These are phyloP conservation scores for Poecilia gillii DNA, from an alignment of 2,797 vertebrate species.

Conservation along the genomic window DNA sequence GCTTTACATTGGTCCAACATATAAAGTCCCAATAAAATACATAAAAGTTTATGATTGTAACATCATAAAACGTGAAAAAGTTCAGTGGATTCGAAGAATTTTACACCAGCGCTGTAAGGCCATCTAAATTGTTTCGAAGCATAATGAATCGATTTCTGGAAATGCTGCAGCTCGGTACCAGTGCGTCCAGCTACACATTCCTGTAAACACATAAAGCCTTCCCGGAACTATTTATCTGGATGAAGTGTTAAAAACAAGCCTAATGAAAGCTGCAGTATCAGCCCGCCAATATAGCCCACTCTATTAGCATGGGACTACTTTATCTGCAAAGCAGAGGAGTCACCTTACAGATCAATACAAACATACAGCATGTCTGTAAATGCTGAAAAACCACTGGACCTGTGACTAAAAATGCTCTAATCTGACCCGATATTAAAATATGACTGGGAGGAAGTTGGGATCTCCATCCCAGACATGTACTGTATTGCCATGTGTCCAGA, in stretches of 20 bases:
- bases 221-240: slow-evolving; percentile 10
- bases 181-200: neutral
- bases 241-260: slow-evolving; percentile 40
- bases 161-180: neutral
- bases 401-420: neutral
- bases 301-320: slow-evolving; percentile 32
- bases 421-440: neutral
- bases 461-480: neutral
- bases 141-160: neutral
- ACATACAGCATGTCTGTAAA: slow-evolving; percentile 26
- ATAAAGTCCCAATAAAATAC: neutral
- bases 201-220: neutral
- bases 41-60: neutral
- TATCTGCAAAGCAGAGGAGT: slow-evolving; percentile 43
- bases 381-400: slow-evolving; percentile 7
- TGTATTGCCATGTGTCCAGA: neutral
- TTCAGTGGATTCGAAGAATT: neutral
- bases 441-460: neutral
- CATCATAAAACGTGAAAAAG: neutral
- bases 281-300: slow-evolving; percentile 9
- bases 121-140: neutral
- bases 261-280: slow-evolving; percentile 36
- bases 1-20: neutral
- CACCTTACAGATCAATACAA: slow-evolving; percentile 58
- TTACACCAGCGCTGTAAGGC: neutral